Evolutionary conservation across 2,797 vertebrate species (phyloP), one percentile per base, ranked within the genome.

Genomic region (Atherinosoma microstoma): DNA sequence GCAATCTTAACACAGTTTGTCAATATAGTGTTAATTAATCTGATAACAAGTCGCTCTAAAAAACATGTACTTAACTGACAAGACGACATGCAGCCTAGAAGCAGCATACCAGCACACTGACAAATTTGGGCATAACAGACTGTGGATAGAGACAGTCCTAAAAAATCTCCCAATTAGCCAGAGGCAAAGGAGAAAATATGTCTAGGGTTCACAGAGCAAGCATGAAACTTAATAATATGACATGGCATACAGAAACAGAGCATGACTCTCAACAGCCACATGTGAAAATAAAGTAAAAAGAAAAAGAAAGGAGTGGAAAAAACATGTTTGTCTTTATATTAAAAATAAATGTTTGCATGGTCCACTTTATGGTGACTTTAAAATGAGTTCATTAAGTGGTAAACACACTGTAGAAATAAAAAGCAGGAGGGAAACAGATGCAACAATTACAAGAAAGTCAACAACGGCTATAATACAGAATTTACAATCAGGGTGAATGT

Each of bases 1-100:
- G 13, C 76, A 36, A 56, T 73, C 80, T 51, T 32, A 78, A 86
- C 86, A 75, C 83, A 77, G 77, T 87, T 79, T 87, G 88, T 87
- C 88, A 90, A 91, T 89, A 92, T 72, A 85, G 89, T 80, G 86
- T 90, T 91, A 87, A 93, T 92, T 89, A 91, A 89, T 87, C 84
- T 79, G 90, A 90, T 93, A 93, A 82, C 80, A 88, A 84, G 82
- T n/a, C 27, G 56, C 64, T 82, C 63, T 36, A 73, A 82, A 56
- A 83, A 89, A 88, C 73, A 81, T 53, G 67, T 34, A 30, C 75
- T 18, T 32, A 79, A 73, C 68, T 87, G 83, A 90, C 85, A 83
- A 29, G 76, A 72, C 73, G 73, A 85, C 77, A 66, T 51, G 75
- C 13, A 81, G 71, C 81, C 69, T 74, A 32, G 69, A 69, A 77